A percentile compares a stretch with the other conserved stretches of the same genome.
phyloP scores from a whole-genome alignment of 2,888 invertebrate species.

The Lutraria lutraria region DNA sequence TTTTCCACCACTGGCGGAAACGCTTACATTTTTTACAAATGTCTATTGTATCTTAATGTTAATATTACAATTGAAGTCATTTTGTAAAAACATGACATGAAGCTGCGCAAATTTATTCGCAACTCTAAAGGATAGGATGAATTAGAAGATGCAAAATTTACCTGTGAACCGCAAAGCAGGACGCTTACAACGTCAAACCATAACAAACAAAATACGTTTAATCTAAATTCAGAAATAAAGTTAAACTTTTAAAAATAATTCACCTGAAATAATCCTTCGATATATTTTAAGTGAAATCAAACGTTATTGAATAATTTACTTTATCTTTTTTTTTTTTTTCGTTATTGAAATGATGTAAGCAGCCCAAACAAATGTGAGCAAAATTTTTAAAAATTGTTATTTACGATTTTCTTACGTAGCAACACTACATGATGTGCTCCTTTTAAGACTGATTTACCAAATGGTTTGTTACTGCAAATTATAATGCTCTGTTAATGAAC shows the following conservation, averaged over 20 bases:
- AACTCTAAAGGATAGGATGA: neutral
- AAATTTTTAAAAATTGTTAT: neutral
- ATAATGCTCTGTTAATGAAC: neutral
- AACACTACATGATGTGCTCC: neutral
- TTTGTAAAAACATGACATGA: no score
- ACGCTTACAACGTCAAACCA: neutral
- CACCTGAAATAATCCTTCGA: neutral
- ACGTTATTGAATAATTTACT: neutral
- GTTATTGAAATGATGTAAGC: conserved; percentile 6
- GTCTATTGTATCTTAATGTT: no score
- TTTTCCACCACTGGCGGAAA: no score
- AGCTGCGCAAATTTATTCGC: no score
- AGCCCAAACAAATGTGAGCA: conserved; percentile 4
- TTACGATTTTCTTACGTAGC: neutral
- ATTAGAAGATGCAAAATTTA: neutral
- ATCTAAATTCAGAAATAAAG: neutral
- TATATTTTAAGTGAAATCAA: neutral
- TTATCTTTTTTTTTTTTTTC: neutral
- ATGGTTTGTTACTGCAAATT: neutral
- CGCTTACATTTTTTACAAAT: no score
- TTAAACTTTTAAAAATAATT: neutral
- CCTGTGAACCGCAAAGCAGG: neutral
- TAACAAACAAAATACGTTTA: neutral
- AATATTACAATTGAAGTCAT: no score
- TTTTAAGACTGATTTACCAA: neutral